Base-by-base conservation (phyloP, 2,888 invertebrate genomes). In the Drosophila pseudotalamancana region DNA sequence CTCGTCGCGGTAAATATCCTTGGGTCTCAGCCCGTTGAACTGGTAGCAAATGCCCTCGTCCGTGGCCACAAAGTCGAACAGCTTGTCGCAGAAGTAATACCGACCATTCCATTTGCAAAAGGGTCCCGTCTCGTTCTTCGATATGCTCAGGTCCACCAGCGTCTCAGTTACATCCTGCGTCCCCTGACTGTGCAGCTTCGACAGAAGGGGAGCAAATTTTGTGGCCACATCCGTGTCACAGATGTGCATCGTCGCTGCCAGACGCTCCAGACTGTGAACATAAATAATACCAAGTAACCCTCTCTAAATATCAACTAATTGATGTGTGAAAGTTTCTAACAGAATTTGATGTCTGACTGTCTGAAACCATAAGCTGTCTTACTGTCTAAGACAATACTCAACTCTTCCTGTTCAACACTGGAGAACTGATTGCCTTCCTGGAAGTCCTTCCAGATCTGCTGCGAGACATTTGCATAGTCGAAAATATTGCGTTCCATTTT, bases 1-100 rank as follows among this genome's bases (percentile, higher is more conserved):
- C 48, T 80, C 74, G 42, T 91, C 88, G 1, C 90, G 81, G 46
- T 90, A 90, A 6, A 90, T 87, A 45, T 90, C 90, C 67, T 73
- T 74, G 11, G 87, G 63, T 5, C 80, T 60, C 14, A 91, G 55
- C 0, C 91, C 90, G 70, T 90, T 90, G 42, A 90, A 91, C 48
- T 91, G 91, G 46, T 91, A 90, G 56, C 90, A 90, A 32, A 90
- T 90, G 0, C 90, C 90, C 68, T 90, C 91, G 48, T 90, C 91
- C 11, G 90, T 90, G 4, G 90, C 76, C 39, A 91, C 91, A 57
- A 88, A 87, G 59, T 87, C 83, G 14, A 91, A 89, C 16, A 91
- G 61, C 16, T 85, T 71, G 18, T 89, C 42, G 55, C 90, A 90
- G 19, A 91, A 91, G 51, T 90, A 90, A 57, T 84, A 90, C 2